A percentile compares a stretch with the other conserved stretches of the same genome.
Conservation (phyloP, 1,140 invertebrate genomes). For the Scaptodrosophila lebanonensis region DNA sequence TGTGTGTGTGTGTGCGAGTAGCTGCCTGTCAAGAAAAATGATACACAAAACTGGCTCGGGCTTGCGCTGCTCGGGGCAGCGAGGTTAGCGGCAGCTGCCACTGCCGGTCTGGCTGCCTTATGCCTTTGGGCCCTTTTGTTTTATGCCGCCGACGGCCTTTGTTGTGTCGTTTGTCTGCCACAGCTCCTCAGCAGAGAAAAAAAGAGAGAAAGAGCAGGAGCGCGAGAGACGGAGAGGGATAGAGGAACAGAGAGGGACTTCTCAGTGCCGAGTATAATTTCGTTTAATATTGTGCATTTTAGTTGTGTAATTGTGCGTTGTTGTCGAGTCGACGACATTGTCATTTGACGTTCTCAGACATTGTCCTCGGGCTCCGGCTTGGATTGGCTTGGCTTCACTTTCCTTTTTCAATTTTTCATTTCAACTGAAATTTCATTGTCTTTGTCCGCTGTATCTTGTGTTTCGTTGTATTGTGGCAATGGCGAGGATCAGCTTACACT, state of each 20-base stretch:
- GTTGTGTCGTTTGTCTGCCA: conserved; percentile 49
- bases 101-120: conserved; percentile 50
- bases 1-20: conserved; percentile 25
- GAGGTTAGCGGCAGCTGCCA: conserved; percentile 47
- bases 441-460: not conserved
- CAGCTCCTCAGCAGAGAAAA: conserved; percentile 19
- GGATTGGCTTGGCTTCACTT: conserved; percentile 60
- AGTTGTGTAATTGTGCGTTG: conserved; percentile 71
- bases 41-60: conserved; percentile 58
- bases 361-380: not conserved
- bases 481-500: conserved; percentile 60
- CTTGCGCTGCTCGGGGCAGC: conserved; percentile 9
- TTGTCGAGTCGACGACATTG: conserved; percentile 36
- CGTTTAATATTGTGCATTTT: conserved; percentile 73
- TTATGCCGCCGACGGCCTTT: conserved; percentile 68
- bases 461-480: not conserved
- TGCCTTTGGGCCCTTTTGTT: conserved; percentile 64
- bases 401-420: conserved; percentile 62
- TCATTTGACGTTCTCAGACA: conserved; percentile 22
- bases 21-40: conserved; percentile 63
- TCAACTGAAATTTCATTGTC: conserved; percentile 41
- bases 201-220: not conserved
- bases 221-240: not conserved
- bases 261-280: conserved; percentile 56
- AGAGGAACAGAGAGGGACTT: too few relatives aligned